These are phyloP conservation scores for Condylura cristata DNA, from an alignment of 2,113 vertebrate species.

Conservation along the genomic window DNA sequence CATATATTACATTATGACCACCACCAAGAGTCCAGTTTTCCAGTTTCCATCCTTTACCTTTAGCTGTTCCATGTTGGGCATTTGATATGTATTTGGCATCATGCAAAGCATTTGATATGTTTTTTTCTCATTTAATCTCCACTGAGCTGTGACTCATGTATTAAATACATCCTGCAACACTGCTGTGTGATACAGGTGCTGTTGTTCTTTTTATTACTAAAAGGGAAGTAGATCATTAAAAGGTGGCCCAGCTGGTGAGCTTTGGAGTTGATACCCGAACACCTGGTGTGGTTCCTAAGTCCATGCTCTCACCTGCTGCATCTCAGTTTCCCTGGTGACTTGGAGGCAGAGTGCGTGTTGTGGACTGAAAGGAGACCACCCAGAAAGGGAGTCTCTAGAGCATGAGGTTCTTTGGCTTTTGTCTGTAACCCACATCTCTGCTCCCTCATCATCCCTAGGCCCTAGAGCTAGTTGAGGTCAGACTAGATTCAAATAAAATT, in stretches of 20 bases:
- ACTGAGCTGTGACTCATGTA: not conserved
- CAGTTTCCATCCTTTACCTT: too few relatives aligned
- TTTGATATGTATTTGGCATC: not conserved
- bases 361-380: not conserved
- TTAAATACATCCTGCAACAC: not conserved
- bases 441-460: not conserved
- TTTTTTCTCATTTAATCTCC: not conserved
- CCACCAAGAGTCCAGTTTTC: too few relatives aligned
- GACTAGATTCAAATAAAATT: not conserved
- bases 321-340: not conserved
- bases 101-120: not conserved
- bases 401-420: not conserved
- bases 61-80: not conserved
- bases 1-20: too few relatives aligned
- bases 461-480: not conserved
- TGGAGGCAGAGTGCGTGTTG: fast-evolving
- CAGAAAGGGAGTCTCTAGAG: not conserved
- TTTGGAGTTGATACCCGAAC: not conserved
- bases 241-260: not conserved
- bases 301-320: not conserved
- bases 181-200: not conserved
- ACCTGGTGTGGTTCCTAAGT: not conserved
- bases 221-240: not conserved
- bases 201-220: not conserved
- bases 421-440: not conserved